Conservation (phyloP, 2,888 invertebrate genomes). For the Tanypteryx hageni region DNA sequence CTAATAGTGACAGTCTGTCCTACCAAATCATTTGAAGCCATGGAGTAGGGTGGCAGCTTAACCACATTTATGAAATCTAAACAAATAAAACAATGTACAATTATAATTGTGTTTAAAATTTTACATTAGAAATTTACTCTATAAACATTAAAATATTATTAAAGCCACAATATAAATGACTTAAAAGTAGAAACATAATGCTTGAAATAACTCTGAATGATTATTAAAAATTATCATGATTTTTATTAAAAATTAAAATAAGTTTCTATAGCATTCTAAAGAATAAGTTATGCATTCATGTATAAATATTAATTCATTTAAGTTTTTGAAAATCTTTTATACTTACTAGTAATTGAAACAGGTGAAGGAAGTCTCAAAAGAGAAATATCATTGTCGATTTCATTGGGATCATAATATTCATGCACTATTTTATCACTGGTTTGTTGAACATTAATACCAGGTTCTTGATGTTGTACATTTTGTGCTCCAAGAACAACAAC, state of each 20-base stretch:
- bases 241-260: too few species aligned
- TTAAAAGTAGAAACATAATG: too few species aligned
- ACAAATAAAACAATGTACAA: too few species aligned
- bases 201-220: too few species aligned
- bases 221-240: too few species aligned
- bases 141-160: too few species aligned
- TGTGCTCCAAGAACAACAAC: slow-evolving; percentile 68
- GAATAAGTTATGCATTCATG: too few species aligned
- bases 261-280: too few species aligned
- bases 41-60: slow-evolving; percentile 61
- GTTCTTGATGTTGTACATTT: slow-evolving; percentile 66
- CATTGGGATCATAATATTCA: slow-evolving; percentile 67
- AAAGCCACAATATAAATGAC: too few species aligned
- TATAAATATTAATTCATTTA: too few species aligned
- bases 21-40: slow-evolving; percentile 66
- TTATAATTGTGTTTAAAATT: too few species aligned
- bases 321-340: neutral
- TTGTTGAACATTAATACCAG: slow-evolving; percentile 66
- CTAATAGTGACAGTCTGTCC: slow-evolving; percentile 68
- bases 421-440: slow-evolving; percentile 68
- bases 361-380: slow-evolving; percentile 69
- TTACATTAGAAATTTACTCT: too few species aligned
- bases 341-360: slow-evolving; percentile 68
- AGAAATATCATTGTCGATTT: slow-evolving; percentile 70
- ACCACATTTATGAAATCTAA: slow-evolving; percentile 36